Conservation (phyloP, 2,888 invertebrate species). For the Brachyopa scutellaris region DNA sequence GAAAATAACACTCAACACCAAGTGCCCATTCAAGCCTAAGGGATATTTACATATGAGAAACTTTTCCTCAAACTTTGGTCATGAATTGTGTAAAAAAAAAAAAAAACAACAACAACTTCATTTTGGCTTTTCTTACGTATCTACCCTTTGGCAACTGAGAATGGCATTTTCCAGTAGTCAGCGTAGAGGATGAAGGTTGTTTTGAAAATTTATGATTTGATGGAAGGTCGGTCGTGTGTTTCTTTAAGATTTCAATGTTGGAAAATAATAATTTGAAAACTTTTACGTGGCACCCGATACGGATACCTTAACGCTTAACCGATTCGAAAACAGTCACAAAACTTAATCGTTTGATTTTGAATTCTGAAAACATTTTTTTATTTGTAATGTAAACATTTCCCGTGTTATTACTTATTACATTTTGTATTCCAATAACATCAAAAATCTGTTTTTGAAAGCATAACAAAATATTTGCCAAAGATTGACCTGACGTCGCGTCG, state of each 20-base stretch:
- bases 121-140: background rate
- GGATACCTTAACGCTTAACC: background rate
- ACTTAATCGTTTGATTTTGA: slow-evolving; percentile 1
- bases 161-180: background rate
- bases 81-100: slow-evolving; percentile 1
- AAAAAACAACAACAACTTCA: too few species aligned
- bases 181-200: background rate
- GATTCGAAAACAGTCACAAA: background rate
- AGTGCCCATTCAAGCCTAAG: slow-evolving; percentile 22
- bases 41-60: slow-evolving; percentile 16
- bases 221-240: slow-evolving; percentile 10
- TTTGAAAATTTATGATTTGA: slow-evolving; percentile 1
- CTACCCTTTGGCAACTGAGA: background rate
- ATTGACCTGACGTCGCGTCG: slow-evolving; percentile 6
- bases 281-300: background rate
- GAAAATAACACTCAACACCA: slow-evolving; percentile 38
- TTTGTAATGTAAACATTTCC: background rate
- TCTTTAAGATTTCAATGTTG: slow-evolving; percentile 16
- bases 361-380: slow-evolving; percentile 10
- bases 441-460: background rate
- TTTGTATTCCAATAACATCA: background rate
- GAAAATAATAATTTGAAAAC: slow-evolving; percentile 1
- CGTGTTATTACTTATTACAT: too few species aligned
- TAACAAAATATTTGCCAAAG: background rate
- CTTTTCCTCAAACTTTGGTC: slow-evolving; percentile 4